These are phyloP conservation scores for Thera obeliscata DNA, from an alignment of 2,888 invertebrate species.

Conservation along the genomic window DNA sequence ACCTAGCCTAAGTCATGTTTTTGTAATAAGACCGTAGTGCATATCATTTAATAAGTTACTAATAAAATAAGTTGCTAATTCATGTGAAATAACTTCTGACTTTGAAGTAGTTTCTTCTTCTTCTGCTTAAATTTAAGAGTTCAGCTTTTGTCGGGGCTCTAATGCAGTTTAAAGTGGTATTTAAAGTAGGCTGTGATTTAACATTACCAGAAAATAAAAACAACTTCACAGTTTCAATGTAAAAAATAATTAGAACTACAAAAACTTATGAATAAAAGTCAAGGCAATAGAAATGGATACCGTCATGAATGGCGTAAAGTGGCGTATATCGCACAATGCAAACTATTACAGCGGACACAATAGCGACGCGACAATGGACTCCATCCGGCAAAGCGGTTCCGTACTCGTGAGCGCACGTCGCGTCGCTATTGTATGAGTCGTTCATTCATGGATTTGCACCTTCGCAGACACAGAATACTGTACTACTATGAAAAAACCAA, in stretches of 20 bases:
- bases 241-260: slow-evolving; percentile 4
- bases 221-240: not conserved
- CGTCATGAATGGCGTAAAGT: slow-evolving; percentile 22
- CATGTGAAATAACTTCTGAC: too few relatives aligned
- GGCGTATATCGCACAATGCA: slow-evolving; percentile 41
- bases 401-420: slow-evolving; percentile 13
- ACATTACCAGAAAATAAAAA: too few relatives aligned
- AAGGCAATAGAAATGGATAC: slow-evolving; percentile 27
- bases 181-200: too few relatives aligned
- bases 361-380: slow-evolving; percentile 5
- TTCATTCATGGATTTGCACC: slow-evolving; percentile 20
- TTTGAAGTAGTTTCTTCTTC: too few relatives aligned
- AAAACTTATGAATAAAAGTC: slow-evolving; percentile 18
- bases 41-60: too few relatives aligned
- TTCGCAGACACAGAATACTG: slow-evolving; percentile 2
- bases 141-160: too few relatives aligned
- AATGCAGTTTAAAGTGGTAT: too few relatives aligned
- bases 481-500: not conserved
- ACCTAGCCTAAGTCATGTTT: too few relatives aligned
- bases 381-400: slow-evolving; percentile 46
- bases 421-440: slow-evolving; percentile 15
- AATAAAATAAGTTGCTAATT: too few relatives aligned
- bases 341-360: slow-evolving; percentile 30
- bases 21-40: too few relatives aligned
- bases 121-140: too few relatives aligned